A percentile compares a stretch with the other conserved stretches of the same genome.
Evolutionary conservation across 2,888 invertebrate species (phyloP).

Genomic region (Acronicta leporina): DNA sequence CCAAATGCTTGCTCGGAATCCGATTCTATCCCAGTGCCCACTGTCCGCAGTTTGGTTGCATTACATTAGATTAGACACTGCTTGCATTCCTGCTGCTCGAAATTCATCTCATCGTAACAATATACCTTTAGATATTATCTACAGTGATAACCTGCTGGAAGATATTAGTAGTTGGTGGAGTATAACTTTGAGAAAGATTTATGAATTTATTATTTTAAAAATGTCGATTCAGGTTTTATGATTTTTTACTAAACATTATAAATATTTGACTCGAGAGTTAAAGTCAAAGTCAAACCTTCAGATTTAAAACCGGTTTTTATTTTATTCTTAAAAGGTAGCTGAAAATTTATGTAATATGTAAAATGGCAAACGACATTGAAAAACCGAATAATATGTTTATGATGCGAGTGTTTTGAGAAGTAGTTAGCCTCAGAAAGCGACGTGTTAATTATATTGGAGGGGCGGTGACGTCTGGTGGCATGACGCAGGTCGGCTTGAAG

Average conservation of each 20-base stretch:
- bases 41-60: conserved; percentile 77
- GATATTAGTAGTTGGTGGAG: too few relatives aligned
- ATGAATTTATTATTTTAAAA: background rate
- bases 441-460: conserved; percentile 75
- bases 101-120: conserved; percentile 55
- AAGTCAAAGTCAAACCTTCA: too few relatives aligned
- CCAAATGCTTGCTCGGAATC: conserved; percentile 83
- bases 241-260: too few relatives aligned
- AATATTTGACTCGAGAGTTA: too few relatives aligned
- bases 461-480: conserved; percentile 62
- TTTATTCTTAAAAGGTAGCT: too few relatives aligned
- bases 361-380: conserved; percentile 37
- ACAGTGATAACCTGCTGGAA: too few relatives aligned
- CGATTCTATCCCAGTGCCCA: conserved; percentile 74
- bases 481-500: conserved; percentile 78
- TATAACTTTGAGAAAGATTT: too few relatives aligned
- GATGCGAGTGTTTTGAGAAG: conserved; percentile 42
- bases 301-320: too few relatives aligned
- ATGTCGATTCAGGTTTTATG: too few relatives aligned
- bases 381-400: conserved; percentile 21
- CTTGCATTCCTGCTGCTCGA: conserved; percentile 75
- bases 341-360: too few relatives aligned
- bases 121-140: conserved; percentile 37
- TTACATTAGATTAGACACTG: conserved; percentile 83
- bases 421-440: conserved; percentile 51